Conservation (phyloP, 2,113 vertebrate genomes). For the Etheostoma cragini region DNA sequence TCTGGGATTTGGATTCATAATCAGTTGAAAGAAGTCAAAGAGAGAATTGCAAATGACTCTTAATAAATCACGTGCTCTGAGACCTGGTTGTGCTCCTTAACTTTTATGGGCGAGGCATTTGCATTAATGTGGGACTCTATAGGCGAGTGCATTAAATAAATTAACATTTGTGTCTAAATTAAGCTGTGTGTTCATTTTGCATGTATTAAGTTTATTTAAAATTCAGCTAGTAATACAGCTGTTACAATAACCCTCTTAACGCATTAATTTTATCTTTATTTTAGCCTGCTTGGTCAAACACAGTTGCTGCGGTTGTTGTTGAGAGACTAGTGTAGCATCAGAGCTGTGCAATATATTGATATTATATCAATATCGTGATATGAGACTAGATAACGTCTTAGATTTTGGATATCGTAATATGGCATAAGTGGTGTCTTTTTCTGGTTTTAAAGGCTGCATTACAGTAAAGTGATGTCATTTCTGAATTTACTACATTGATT, state of each 20-base stretch:
- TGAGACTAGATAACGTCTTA: too few species aligned
- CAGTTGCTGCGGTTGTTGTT: not conserved
- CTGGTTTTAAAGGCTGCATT: too few species aligned
- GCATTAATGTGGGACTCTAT: constrained; percentile 19
- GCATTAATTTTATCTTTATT: not conserved
- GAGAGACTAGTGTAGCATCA: not conserved
- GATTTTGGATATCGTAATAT: too few species aligned
- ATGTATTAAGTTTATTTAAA: not conserved
- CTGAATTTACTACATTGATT: too few species aligned
- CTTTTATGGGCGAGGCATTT: constrained; percentile 26
- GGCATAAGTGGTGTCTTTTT: too few species aligned
- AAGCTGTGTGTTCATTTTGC: not conserved
- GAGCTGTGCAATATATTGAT: too few species aligned
- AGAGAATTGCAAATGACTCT: constrained; percentile 25
- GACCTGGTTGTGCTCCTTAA: not conserved
- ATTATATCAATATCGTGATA: too few species aligned
- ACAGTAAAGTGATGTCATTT: too few species aligned
- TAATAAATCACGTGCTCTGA: constrained; percentile 33
- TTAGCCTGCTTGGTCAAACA: not conserved
- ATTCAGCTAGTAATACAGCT: not conserved
- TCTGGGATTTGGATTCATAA: not conserved
- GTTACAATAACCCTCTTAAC: not conserved
- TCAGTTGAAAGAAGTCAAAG: constrained; percentile 36
- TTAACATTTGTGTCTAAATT: constrained; percentile 6
- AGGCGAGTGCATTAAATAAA: not conserved